phyloP scores from a whole-genome alignment of 2,113 vertebrate genomes.

The Turnix velox region DNA sequence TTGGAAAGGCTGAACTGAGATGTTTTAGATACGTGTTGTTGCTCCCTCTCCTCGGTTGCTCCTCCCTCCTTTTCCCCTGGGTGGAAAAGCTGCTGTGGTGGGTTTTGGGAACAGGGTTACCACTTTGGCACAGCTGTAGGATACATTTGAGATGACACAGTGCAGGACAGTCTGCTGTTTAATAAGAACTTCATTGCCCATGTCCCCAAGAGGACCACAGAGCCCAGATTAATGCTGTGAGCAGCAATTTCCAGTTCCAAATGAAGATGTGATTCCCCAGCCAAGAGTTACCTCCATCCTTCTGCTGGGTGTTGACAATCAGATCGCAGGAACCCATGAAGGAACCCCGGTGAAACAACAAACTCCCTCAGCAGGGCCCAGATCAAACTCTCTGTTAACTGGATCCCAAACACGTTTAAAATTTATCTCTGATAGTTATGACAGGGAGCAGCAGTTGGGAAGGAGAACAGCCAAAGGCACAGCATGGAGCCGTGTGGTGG shows the following conservation, averaged over 20 bases:
- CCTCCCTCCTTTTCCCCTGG: background rate
- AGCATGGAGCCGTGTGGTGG: background rate
- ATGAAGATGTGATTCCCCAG: background rate
- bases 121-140: background rate
- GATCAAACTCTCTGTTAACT: background rate
- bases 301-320: background rate
- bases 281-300: background rate
- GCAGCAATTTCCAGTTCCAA: background rate
- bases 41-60: background rate
- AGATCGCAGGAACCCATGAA: background rate
- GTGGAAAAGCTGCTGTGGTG: background rate
- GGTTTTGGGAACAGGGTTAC: background rate
- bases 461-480: background rate
- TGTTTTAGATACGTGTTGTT: fast-evolving
- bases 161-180: background rate
- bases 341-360: background rate
- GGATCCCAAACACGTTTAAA: background rate
- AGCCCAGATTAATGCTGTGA: background rate
- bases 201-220: background rate
- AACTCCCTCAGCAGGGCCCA: background rate
- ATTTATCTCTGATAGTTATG: background rate
- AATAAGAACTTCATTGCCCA: background rate
- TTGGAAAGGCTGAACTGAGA: background rate
- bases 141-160: background rate
- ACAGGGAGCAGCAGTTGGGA: background rate